phyloP scores from a whole-genome alignment of 1,140 invertebrate species.

The Argopecten irradians region DNA sequence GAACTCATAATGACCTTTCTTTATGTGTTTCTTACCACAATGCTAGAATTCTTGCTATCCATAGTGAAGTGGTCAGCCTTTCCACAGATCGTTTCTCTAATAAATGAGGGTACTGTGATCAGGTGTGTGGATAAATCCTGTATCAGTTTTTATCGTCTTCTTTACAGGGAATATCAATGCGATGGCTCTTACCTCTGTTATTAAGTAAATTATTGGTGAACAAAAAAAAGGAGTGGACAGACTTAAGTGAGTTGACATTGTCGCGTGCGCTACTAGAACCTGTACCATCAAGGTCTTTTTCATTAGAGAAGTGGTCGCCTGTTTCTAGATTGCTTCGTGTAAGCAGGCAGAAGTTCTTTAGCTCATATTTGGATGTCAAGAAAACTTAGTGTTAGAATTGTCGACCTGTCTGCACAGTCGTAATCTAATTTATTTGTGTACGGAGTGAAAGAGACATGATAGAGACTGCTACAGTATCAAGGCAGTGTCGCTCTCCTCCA shows the following conservation, averaged over 20 bases:
- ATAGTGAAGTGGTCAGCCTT: too few species aligned
- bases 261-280: not conserved
- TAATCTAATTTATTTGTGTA: slow-evolving; percentile 23
- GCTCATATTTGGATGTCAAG: slow-evolving; percentile 21
- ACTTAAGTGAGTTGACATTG: not conserved
- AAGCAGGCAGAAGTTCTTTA: not conserved
- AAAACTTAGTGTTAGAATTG: not conserved
- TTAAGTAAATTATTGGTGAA: not conserved
- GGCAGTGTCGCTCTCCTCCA: not conserved
- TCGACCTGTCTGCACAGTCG: not conserved
- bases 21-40: too few species aligned
- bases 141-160: too few species aligned
- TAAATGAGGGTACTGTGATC: too few species aligned
- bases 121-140: too few species aligned
- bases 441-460: not conserved
- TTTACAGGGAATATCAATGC: not conserved
- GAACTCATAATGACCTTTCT: too few species aligned
- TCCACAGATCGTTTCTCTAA: too few species aligned
- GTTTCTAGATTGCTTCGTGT: not conserved
- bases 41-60: too few species aligned
- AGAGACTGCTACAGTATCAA: not conserved
- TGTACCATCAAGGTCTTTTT: slow-evolving; percentile 16
- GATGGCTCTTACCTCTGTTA: not conserved
- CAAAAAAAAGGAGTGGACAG: not conserved
- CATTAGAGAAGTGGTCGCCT: not conserved